Conservation (phyloP, 1,140 invertebrate species). For the Orius insidiosus region DNA sequence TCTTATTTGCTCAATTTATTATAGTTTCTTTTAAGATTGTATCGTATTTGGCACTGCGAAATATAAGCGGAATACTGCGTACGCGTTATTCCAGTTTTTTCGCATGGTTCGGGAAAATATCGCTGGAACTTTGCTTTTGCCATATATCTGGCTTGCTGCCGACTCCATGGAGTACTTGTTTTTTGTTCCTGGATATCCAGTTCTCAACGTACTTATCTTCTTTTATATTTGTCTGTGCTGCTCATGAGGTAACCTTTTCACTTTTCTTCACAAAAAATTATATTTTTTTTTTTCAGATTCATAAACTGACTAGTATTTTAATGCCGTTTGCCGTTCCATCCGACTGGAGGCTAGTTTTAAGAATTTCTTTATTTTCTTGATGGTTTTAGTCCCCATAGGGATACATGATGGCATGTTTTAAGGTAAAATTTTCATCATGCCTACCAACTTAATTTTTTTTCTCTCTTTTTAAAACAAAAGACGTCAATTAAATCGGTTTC, state of each 20-base stretch:
- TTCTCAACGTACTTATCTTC: slow-evolving; percentile 80
- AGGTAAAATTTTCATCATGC: slow-evolving; percentile 1
- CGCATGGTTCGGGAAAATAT: slow-evolving; percentile 86
- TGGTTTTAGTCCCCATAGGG: slow-evolving; percentile 75
- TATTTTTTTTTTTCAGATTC: slow-evolving; percentile 29
- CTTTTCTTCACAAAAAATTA: too few relatives aligned
- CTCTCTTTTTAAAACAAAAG: too few relatives aligned
- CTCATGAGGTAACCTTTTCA: slow-evolving; percentile 55
- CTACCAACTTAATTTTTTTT: too few relatives aligned
- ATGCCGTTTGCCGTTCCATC: slow-evolving; percentile 66
- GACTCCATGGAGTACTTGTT: slow-evolving; percentile 84
- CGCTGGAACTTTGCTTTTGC: slow-evolving; percentile 80
- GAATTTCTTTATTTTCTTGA: slow-evolving; percentile 71
- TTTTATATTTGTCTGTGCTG: slow-evolving; percentile 84
- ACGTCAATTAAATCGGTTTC: too few relatives aligned
- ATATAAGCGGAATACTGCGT: slow-evolving; percentile 66
- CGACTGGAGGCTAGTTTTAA: slow-evolving; percentile 63
- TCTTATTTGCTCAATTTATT: too few relatives aligned
- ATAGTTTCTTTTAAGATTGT: too few relatives aligned
- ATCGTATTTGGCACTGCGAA: slow-evolving; percentile 71
- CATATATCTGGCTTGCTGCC: slow-evolving; percentile 93
- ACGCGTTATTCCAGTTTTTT: slow-evolving; percentile 81
- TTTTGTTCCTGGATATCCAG: slow-evolving; percentile 76
- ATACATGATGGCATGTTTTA: slow-evolving; percentile 76
- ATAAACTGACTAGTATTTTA: slow-evolving; percentile 58